Conservation (phyloP, 2,888 invertebrate genomes). For the Drosophila fulvimacula region DNA sequence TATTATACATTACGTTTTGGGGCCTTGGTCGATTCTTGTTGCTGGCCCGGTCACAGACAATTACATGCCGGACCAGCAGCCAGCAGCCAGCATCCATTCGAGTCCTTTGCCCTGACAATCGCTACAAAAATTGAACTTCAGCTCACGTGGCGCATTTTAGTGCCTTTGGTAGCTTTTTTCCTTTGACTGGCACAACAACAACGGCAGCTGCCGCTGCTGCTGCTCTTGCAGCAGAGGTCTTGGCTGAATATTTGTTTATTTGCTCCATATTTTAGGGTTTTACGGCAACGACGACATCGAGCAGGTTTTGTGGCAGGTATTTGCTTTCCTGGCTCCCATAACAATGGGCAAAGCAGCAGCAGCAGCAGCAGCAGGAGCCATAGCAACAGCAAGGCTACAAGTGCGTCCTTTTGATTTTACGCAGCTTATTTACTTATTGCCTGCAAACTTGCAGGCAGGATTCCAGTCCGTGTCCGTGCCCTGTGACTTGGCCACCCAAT, state of each 20-base stretch:
- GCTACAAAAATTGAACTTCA: conserved; percentile 69
- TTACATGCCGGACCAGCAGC: conserved; percentile 62
- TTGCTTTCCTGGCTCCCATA: conserved; percentile 48
- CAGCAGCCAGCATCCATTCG: conserved; percentile 2
- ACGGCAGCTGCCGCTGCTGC: conserved; percentile 17
- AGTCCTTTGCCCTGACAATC: conserved; percentile 9
- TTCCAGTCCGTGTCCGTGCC: conserved; percentile 9
- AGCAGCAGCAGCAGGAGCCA: conserved; percentile 23
- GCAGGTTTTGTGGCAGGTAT: conserved; percentile 80
- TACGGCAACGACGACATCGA: conserved; percentile 78
- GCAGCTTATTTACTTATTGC: conserved; percentile 77
- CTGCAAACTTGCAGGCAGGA: conserved; percentile 59
- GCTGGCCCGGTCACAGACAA: conserved; percentile 69
- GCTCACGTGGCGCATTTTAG: conserved; percentile 79
- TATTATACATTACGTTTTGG: conserved; percentile 71
- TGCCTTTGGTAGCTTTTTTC: conserved; percentile 47
- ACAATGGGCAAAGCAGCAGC: conserved; percentile 47
- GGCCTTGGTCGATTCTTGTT: conserved; percentile 36
- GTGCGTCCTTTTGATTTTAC: conserved; percentile 74
- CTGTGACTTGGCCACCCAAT: conserved; percentile 7
- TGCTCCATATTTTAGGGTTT: conserved; percentile 81
- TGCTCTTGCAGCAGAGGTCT: conserved; percentile 45
- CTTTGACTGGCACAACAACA: conserved; percentile 36
- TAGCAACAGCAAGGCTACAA: conserved; percentile 38
- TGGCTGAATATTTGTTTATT: conserved; percentile 76